Conservation (phyloP, 2,888 invertebrate genomes). For the Carterocephalus palaemon region DNA sequence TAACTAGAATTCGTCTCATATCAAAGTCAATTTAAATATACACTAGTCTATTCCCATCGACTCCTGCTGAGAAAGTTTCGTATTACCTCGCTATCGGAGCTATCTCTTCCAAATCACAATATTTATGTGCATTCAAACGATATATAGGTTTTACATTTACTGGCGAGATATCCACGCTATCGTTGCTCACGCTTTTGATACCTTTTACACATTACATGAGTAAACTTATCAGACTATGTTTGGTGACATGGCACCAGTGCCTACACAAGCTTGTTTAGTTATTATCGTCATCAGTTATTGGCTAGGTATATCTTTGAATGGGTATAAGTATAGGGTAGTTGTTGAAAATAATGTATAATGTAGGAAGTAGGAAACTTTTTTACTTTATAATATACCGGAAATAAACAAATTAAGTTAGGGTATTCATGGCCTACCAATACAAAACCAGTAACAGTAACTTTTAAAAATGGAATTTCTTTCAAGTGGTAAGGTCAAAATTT, state of each 20-base stretch:
- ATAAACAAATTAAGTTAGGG: background rate
- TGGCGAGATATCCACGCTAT: background rate
- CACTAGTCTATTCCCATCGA: conserved; percentile 49
- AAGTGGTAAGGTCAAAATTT: conserved; percentile 67
- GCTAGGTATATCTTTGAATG: too few relatives aligned
- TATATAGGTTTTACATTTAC: conserved; percentile 18
- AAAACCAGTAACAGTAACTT: conserved; percentile 12
- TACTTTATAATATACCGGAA: conserved; percentile 10
- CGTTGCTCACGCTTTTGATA: conserved; percentile 7
- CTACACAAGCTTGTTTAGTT: background rate
- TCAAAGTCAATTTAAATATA: conserved; percentile 53
- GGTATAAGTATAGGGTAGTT: too few relatives aligned
- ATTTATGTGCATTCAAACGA: conserved; percentile 31
- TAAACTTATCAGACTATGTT: conserved; percentile 4
- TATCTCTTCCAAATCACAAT: conserved; percentile 41
- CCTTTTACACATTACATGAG: conserved; percentile 4
- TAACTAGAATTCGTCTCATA: conserved; percentile 34
- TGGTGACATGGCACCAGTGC: too few relatives aligned
- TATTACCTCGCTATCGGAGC: conserved; percentile 49
- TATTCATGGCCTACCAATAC: too few relatives aligned
- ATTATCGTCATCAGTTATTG: too few relatives aligned
- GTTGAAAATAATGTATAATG: too few relatives aligned
- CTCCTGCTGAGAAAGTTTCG: conserved; percentile 56
- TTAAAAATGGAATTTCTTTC: conserved; percentile 40
- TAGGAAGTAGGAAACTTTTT: too few relatives aligned